phyloP scores from a whole-genome alignment of 1,140 invertebrate genomes.

The Mylabris phalerata region DNA sequence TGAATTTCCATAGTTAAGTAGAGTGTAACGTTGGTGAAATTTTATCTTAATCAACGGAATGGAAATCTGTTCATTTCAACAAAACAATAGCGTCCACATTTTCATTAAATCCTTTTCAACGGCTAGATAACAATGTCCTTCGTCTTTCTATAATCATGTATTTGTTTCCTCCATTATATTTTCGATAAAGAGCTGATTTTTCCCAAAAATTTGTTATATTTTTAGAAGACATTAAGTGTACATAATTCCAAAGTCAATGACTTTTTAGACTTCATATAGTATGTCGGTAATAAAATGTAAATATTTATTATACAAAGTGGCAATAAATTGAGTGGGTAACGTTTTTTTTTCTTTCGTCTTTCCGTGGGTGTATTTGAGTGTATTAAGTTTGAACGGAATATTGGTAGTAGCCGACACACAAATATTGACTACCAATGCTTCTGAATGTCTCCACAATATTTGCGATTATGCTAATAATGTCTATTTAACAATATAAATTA shows the following conservation, averaged over 20 bases:
- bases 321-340: constrained; percentile 13
- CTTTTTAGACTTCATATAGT: constrained; percentile 6
- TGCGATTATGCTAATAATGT: constrained; percentile 18
- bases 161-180: neutral
- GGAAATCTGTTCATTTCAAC: constrained; percentile 1
- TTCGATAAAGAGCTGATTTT: neutral
- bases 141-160: neutral
- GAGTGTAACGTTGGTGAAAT: neutral
- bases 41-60: constrained; percentile 5
- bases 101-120: constrained; percentile 10
- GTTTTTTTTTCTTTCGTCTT: neutral
- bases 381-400: constrained; percentile 1
- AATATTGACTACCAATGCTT: constrained; percentile 16
- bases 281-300: constrained; percentile 7
- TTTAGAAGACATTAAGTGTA: neutral
- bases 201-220: too few species aligned
- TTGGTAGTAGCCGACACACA: constrained; percentile 9
- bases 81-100: constrained; percentile 1
- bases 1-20: neutral
- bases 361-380: neutral
- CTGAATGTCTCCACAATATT: constrained; percentile 11
- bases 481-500: constrained; percentile 9
- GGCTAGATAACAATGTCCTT: neutral
- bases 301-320: constrained; percentile 16
- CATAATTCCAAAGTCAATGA: constrained; percentile 5